Base-by-base conservation (phyloP, 2,888 invertebrate species). In the Odontothrips loti region DNA sequence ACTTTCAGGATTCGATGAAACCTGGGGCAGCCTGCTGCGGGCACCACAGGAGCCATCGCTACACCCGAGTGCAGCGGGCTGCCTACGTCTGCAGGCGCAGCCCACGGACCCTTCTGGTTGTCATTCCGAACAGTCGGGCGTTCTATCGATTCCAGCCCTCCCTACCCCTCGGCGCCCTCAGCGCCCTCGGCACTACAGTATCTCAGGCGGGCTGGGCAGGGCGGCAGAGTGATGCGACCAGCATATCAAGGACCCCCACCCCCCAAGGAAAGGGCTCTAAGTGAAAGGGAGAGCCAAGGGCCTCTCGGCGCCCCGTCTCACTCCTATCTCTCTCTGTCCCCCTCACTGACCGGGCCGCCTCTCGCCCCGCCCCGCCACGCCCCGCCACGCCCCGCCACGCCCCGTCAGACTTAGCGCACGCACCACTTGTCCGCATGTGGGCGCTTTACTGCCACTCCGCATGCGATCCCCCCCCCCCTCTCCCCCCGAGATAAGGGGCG, bases 401-500 rank as follows among this genome's bases (percentile, higher is more conserved):
- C 23, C 23, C 68, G 68, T 27, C 68, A 75, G 68, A 75, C 68
- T 23, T 27, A 27, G 23, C 68, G 27, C 68, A 75, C 68, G 68
- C 68, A 75, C 68, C 68, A 75, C 68, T 75, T 75, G 68, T 75
- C 58, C 58, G 58, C 58, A 58, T 58, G 68, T 27, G 68, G 23
- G 27, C 68, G 68, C 68, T 27, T 75, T 75, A 75, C 68, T 27
- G 68, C 68, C 68, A 75, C 68, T 75, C 68, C 68, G 68, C 68
- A 75, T 75, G 68, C 68, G 68, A 75, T 75, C 23, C 9, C 68
- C 11, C 68, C 23, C 23, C 0, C 68, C 68, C 23, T n/a, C 58
- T 15, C 58, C 20, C 11, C 58, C 58, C 58, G 20, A 43, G 58
- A 58, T 58, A 58, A 6, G 58, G 58, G 58, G 58, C 58, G 58